Conservation (phyloP, 2,888 invertebrate species). For the Acheta domesticus region DNA sequence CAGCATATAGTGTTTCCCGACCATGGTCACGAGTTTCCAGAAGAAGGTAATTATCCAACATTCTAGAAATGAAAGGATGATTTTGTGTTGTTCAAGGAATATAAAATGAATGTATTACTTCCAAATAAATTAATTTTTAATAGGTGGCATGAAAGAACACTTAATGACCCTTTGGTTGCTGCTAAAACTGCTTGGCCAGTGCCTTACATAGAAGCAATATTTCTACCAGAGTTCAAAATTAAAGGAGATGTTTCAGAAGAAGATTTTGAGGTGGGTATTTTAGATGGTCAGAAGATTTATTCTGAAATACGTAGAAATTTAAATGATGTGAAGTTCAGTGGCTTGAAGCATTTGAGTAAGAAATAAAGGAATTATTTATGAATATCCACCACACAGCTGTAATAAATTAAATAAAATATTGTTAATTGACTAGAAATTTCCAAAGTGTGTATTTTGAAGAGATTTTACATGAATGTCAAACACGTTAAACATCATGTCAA, state of each 20-base stretch:
- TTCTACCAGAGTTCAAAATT: conserved; percentile 83
- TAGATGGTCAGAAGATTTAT: neutral
- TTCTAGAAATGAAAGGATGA: neutral
- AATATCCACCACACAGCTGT: too few relatives aligned
- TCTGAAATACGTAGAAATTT: neutral
- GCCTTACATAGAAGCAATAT: conserved; percentile 75
- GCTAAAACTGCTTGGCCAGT: conserved; percentile 80
- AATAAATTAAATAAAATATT: too few relatives aligned
- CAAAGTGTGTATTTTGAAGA: too few relatives aligned
- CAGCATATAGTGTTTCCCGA: conserved; percentile 57
- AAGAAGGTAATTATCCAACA: conserved; percentile 34
- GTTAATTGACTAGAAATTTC: too few relatives aligned
- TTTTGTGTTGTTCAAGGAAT: neutral
- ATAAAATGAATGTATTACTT: neutral
- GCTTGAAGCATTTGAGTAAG: neutral
- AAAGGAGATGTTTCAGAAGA: conserved; percentile 58
- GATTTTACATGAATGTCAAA: too few relatives aligned
- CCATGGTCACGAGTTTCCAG: conserved; percentile 58
- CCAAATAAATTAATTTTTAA: conserved; percentile 29
- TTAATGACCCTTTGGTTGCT: conserved; percentile 55
- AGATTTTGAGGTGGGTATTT: conserved; percentile 49
- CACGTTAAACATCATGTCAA: too few relatives aligned
- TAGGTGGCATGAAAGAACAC: conserved; percentile 65
- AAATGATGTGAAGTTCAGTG: neutral
- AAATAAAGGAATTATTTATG: too few relatives aligned